Conservation (phyloP, 2,797 vertebrate genomes). For the Ambastaia sidthimunki region DNA sequence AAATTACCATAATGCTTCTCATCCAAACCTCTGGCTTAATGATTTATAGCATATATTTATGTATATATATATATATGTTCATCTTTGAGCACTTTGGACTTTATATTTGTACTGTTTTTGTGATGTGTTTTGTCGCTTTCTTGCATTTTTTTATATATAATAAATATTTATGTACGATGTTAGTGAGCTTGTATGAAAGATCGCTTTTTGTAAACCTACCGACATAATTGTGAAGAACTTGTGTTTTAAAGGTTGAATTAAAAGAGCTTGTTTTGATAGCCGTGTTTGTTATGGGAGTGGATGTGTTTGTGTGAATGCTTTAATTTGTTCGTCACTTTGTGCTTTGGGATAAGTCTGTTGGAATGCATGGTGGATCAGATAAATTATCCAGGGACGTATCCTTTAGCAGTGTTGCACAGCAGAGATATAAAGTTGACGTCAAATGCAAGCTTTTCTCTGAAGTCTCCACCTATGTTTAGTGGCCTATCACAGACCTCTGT, state of each 20-base stretch:
- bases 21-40: neutral
- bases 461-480: constrained; percentile 40
- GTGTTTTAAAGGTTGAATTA: constrained; percentile 48
- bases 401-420: constrained; percentile 16
- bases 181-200: constrained; percentile 1
- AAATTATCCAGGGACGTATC: constrained; percentile 21
- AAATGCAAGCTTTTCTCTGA: constrained; percentile 11
- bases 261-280: constrained; percentile 51
- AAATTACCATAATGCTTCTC: neutral
- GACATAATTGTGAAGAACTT: constrained; percentile 17
- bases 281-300: constrained; percentile 43
- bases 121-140: neutral
- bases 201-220: constrained; percentile 16
- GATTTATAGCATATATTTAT: too few relatives aligned
- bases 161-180: constrained; percentile 20
- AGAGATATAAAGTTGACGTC: constrained; percentile 31
- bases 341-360: constrained; percentile 17
- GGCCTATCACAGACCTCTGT: constrained; percentile 58
- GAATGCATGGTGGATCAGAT: constrained; percentile 24
- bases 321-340: constrained; percentile 22
- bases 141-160: neutral
- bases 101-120: neutral
- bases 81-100: constrained; percentile 37
- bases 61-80: neutral
- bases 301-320: constrained; percentile 43